These are phyloP conservation scores for Nothobranchius kuhntae DNA, from an alignment of 2,113 vertebrate species.

Conservation along the genomic window DNA sequence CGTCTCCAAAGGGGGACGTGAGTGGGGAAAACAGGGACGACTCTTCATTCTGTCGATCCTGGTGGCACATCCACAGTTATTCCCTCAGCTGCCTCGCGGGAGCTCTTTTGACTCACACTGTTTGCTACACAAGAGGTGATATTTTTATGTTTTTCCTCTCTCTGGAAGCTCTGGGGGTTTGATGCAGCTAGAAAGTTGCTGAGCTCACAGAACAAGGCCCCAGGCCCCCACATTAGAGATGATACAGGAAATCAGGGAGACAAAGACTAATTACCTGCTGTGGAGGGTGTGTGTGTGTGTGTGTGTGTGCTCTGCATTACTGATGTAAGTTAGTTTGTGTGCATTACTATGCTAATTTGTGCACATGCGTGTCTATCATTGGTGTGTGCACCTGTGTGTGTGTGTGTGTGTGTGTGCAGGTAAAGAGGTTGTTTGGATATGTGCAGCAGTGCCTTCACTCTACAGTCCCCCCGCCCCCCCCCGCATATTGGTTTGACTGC, in stretches of 20 bases:
- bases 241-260: slow-evolving; percentile 65
- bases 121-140: slow-evolving; percentile 65
- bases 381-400: slow-evolving; percentile 20
- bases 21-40: not conserved
- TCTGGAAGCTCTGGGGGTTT: slow-evolving; percentile 65
- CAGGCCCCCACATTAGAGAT: slow-evolving; percentile 60
- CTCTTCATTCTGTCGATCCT: slow-evolving; percentile 22
- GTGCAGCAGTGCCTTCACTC: not conserved
- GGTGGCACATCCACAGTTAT: slow-evolving; percentile 24
- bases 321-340: not conserved
- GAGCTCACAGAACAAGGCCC: slow-evolving; percentile 65
- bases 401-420: slow-evolving; percentile 16
- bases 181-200: slow-evolving; percentile 70
- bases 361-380: slow-evolving; percentile 22
- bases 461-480: no score
- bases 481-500: not conserved
- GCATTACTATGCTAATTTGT: slow-evolving; percentile 49
- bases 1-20: not conserved
- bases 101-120: slow-evolving; percentile 62
- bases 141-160: slow-evolving; percentile 64
- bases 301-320: slow-evolving; percentile 7
- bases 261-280: slow-evolving; percentile 72
- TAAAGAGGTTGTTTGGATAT: slow-evolving; percentile 14
- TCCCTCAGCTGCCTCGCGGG: slow-evolving; percentile 52
- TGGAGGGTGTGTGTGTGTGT: slow-evolving; percentile 13